Base-by-base conservation (phyloP, 2,888 invertebrate genomes). In the Athalia cordata region DNA sequence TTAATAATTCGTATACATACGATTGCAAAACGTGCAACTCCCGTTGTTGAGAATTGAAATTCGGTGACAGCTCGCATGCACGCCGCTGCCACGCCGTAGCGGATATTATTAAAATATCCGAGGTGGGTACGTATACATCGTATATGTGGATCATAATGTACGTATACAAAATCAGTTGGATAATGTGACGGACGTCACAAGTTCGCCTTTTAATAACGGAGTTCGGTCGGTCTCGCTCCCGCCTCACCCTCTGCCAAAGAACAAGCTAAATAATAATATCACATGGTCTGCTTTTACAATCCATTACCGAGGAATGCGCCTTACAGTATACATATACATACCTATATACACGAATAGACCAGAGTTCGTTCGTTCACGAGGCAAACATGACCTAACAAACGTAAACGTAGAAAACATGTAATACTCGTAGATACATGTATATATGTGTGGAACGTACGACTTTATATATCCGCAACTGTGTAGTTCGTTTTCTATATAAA, bases 211-310 rank as follows among this genome's bases (percentile, higher is more conserved):
- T 72, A 72, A 72, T 72, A 72, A 72, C 49, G 57, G 29, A 29
- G 29, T 29, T 29, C 29, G 8, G 55, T 55, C 9, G 11, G 55
- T 55, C 43, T 57, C 59, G 75, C 49, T 6, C 9, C 29, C 43
- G 75, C 75, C 75, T 75, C 64, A 49, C 61, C 75, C 61, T 75
- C 62, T 75, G 75, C 75, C 75, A 62, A 62, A 50, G 75, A 75
- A 75, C 75, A 64, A 75, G 75, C 59, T 57, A 50, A 75, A 64
- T 75, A 61, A 72, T 72, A 75, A 75, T 75, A 75, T 75, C 75
- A 75, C 75, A 52, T 64, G 75, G 61, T 75, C 62, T 29, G 62
- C 75, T 75, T 64, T 75, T 64, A 75, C 75, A 75, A 75, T 75
- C 75, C 75, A 75, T 75, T 75, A 75, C 75, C 75, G 7, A 75